These are phyloP conservation scores for Synaphobranchus kaupii DNA, from an alignment of 2,797 vertebrate genomes.

Conservation along the genomic window DNA sequence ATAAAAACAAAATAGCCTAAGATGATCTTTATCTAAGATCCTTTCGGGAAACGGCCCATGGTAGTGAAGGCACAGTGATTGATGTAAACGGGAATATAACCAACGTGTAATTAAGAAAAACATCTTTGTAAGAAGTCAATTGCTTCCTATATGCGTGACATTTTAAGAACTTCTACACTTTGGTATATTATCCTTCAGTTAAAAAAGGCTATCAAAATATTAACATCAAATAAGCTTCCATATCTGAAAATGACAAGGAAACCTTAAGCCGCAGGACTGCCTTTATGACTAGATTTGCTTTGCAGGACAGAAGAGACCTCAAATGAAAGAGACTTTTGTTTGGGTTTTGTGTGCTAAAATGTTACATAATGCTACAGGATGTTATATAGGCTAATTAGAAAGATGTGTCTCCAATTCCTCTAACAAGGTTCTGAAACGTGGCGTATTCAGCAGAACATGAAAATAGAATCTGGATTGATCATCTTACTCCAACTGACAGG, in stretches of 20 bases:
- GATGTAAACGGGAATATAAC: neutral
- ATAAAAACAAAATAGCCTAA: no score
- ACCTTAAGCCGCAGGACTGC: conserved; percentile 23
- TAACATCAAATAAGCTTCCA: conserved; percentile 24
- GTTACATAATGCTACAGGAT: conserved; percentile 26
- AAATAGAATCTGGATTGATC: neutral
- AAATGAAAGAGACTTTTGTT: conserved; percentile 17
- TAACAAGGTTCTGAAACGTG: conserved; percentile 14
- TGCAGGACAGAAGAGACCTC: neutral
- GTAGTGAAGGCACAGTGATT: neutral
- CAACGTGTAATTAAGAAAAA: neutral
- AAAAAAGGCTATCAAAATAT: conserved; percentile 5
- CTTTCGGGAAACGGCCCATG: no score
- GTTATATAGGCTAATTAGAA: conserved; percentile 3
- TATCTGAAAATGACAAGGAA: conserved; percentile 3
- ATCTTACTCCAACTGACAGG: neutral
- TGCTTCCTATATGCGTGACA: neutral
- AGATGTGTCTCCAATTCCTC: neutral
- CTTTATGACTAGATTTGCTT: conserved; percentile 13
- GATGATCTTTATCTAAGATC: no score
- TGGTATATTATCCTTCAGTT: neutral
- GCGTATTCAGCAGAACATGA: neutral
- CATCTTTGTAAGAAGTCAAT: conserved; percentile 3
- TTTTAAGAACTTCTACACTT: neutral
- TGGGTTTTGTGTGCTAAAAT: neutral